Evolutionary conservation across 2,888 invertebrate species (phyloP).

Genomic region (Thymelicus sylvestris): DNA sequence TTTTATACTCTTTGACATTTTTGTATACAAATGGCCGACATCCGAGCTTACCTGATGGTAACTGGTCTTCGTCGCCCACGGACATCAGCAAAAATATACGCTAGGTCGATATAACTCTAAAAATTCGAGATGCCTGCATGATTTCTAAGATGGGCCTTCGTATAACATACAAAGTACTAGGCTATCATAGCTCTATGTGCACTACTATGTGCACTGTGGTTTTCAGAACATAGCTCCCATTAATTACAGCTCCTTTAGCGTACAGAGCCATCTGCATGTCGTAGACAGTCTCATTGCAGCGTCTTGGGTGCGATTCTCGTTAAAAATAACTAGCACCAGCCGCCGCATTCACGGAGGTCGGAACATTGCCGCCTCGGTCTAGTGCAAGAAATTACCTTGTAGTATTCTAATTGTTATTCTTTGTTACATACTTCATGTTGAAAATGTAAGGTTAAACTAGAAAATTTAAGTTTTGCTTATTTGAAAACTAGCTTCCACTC

Average conservation of each 20-base stretch:
- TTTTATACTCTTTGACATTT: too few species aligned
- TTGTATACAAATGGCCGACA: too few species aligned
- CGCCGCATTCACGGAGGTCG: conserved; percentile 10
- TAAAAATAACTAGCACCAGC: conserved; percentile 25
- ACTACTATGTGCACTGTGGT: not conserved
- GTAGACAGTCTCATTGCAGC: conserved; percentile 19
- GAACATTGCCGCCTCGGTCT: not conserved
- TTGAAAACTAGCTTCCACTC: too few species aligned
- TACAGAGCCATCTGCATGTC: conserved; percentile 17
- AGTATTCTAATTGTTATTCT: conserved; percentile 3
- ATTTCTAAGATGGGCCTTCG: too few species aligned
- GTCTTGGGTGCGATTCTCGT: conserved; percentile 21
- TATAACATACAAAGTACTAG: not conserved
- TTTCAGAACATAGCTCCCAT: not conserved
- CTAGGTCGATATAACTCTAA: too few species aligned
- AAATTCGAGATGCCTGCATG: too few species aligned
- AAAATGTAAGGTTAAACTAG: too few species aligned
- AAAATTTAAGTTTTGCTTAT: too few species aligned
- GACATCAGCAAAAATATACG: too few species aligned
- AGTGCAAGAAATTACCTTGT: conserved; percentile 2
- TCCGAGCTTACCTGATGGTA: too few species aligned
- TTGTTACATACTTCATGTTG: too few species aligned
- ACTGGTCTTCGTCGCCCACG: too few species aligned
- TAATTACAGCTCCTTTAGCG: conserved; percentile 5
- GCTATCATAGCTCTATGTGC: not conserved